A percentile compares a stretch with the other conserved stretches of the same genome.
Conservation (phyloP, 2,113 vertebrate genomes). For the Crotalus horridus region DNA sequence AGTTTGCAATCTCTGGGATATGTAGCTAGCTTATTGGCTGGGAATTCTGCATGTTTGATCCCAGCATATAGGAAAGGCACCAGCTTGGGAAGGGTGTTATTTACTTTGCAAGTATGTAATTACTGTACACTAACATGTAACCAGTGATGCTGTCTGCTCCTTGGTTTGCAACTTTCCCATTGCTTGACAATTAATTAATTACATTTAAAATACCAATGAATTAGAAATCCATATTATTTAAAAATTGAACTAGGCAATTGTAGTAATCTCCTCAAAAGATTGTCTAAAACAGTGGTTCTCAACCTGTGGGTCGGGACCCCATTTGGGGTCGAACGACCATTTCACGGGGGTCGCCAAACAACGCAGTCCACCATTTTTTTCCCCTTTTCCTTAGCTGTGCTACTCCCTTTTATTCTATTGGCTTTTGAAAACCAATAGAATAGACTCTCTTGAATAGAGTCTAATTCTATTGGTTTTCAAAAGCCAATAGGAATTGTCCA, state of each 20-base stretch:
- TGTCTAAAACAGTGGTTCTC: no score
- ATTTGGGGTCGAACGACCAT: no score
- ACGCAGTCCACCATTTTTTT: no score
- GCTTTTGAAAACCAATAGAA: no score
- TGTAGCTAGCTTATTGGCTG: neutral
- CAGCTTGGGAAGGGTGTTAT: neutral
- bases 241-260: neutral
- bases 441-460: no score
- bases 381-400: no score
- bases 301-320: no score
- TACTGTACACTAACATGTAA: neutral
- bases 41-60: neutral
- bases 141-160: neutral
- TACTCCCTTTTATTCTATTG: no score
- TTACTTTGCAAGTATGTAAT: neutral
- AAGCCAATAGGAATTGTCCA: no score
- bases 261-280: neutral
- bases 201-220: neutral
- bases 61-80: neutral
- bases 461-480: no score
- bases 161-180: neutral
- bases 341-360: no score
- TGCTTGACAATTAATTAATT: neutral
- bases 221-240: neutral
- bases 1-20: neutral